Evolutionary conservation across 2,888 invertebrate species (phyloP), one percentile per base, ranked within the genome.

Genomic region (Caenorhabditis sulstoni): DNA sequence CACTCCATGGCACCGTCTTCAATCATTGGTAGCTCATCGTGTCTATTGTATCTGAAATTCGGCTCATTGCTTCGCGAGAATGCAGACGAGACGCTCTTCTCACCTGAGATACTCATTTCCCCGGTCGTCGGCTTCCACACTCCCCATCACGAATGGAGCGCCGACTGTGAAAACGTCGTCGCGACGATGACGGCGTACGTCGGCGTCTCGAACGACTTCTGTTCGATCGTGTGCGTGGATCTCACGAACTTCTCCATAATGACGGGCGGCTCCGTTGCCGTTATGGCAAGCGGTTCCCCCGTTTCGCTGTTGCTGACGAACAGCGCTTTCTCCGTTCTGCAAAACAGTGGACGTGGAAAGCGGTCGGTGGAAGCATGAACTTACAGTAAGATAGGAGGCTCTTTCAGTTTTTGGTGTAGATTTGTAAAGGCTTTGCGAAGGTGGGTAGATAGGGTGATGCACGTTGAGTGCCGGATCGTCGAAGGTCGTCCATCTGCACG

Each of bases 1-100:
- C 81, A 83, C 61, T 83, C 82, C 49, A 75, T 82, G 16, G 82
- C 82, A n/a, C 82, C 85, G 45, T 87, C 84, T 67, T 84, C 85
- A 39, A 86, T 82, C 81, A 78, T 81, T 39, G 86, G 86, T n/a
- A 87, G 55, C 20, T 85, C 83, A 35, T 84, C 78, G 22, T 66
- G 44, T 23, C 57, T 53, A 35, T 65, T 62, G 52, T 78, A 78
- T 53, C 78, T 78, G 18, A 16, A 75, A 68, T 44, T 12, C 23
- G 11, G 1, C 20, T n/a, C 9, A 29, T 29, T 44, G 41, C 8
- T 23, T 18, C 29, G n/a, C n/a, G n/a, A n/a, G n/a, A n/a, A n/a
- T n/a, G n/a, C n/a, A n/a, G n/a, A n/a, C n/a, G n/a, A n/a, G n/a
- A n/a, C n/a, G n/a, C n/a, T n/a, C 29, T 29, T 29, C 20, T 50